phyloP scores from a whole-genome alignment of 2,888 invertebrate genomes.

The Temnothorax ravouxi region DNA sequence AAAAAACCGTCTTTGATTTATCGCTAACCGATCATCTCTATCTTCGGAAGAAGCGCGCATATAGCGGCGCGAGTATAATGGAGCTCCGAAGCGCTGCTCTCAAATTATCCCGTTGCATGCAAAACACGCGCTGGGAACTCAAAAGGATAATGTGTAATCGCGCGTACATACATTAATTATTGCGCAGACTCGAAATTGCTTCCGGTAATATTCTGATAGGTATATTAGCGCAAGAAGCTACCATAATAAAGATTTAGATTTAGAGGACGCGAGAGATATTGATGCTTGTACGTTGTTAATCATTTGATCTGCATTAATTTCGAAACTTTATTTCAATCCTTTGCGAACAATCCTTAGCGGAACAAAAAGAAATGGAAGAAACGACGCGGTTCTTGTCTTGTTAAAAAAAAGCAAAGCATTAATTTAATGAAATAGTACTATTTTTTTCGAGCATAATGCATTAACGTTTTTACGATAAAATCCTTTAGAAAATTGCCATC shows the following conservation, averaged over 20 bases:
- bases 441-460: slow-evolving; percentile 20
- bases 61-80: slow-evolving; percentile 13
- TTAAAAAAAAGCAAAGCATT: slow-evolving; percentile 23
- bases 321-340: background rate
- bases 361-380: background rate
- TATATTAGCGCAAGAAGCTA: slow-evolving; percentile 19
- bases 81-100: slow-evolving; percentile 28
- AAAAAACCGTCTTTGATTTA: slow-evolving; percentile 71
- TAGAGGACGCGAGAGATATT: background rate
- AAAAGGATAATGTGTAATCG: slow-evolving; percentile 41
- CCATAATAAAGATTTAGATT: slow-evolving; percentile 41
- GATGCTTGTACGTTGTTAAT: background rate
- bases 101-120: slow-evolving; percentile 53
- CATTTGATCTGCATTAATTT: background rate
- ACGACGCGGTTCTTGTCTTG: background rate
- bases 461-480: slow-evolving; percentile 1
- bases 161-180: slow-evolving; percentile 38
- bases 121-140: background rate
- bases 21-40: slow-evolving; percentile 57
- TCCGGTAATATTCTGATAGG: slow-evolving; percentile 29
- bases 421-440: slow-evolving; percentile 22
- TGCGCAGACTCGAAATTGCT: slow-evolving; percentile 16
- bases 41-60: slow-evolving; percentile 24
- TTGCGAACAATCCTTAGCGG: background rate
- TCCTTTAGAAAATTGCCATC: slow-evolving; percentile 28